A percentile compares a stretch with the other conserved stretches of the same genome.
phyloP scores from a whole-genome alignment of 92 coral and sea anemone species.

The Metridium senile region DNA sequence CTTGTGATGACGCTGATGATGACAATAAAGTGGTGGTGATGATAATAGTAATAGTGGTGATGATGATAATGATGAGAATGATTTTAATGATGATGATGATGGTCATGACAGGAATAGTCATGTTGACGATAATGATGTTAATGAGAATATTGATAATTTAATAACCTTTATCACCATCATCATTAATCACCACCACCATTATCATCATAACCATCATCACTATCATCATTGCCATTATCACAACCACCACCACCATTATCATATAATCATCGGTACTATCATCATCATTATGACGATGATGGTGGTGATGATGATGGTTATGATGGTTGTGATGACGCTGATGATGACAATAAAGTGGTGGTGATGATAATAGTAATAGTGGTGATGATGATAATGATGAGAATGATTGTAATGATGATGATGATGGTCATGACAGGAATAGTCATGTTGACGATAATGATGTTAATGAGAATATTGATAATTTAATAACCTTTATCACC shows the following conservation, averaged over 20 bases:
- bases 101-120: background rate
- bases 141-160: too few relatives aligned
- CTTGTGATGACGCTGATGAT: background rate
- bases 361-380: background rate
- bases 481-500: too few relatives aligned
- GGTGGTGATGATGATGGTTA: background rate
- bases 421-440: background rate
- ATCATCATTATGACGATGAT: background rate
- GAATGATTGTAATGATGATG: background rate
- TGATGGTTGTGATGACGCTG: background rate
- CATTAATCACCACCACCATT: too few relatives aligned
- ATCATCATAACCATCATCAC: too few relatives aligned
- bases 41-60: background rate
- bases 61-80: background rate
- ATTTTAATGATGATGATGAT: background rate
- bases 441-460: background rate
- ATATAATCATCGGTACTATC: too few relatives aligned
- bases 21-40: background rate
- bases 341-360: slow-evolving; percentile 5
- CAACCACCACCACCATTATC: too few relatives aligned
- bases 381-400: background rate
- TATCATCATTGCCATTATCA: too few relatives aligned
- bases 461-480: background rate
- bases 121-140: too few relatives aligned
- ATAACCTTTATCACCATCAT: too few relatives aligned